Conservation (phyloP, 2,113 vertebrate species). For the Hippolais icterina region DNA sequence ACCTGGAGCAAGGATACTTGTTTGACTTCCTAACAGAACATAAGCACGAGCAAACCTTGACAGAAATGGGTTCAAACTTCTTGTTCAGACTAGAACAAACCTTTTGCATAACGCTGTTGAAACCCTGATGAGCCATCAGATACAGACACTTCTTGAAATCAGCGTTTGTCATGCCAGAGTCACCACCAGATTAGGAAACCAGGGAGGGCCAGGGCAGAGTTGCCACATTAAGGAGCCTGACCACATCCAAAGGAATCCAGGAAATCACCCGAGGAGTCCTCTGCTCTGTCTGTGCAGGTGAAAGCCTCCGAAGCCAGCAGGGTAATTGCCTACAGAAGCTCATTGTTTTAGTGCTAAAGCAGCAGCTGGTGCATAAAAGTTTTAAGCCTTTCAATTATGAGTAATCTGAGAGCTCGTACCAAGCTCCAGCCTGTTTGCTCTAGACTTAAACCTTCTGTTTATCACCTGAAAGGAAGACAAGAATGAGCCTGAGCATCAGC, state of each 20-base stretch:
- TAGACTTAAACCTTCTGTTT: slow-evolving; percentile 19
- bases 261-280: not conserved
- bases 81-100: not conserved
- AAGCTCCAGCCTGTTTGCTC: not conserved
- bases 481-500: slow-evolving; percentile 15
- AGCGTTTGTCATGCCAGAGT: not conserved
- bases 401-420: not conserved
- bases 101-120: not conserved
- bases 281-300: not conserved
- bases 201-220: not conserved
- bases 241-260: not conserved
- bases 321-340: not conserved
- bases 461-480: not conserved
- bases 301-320: not conserved
- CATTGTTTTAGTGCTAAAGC: not conserved
- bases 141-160: not conserved
- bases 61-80: not conserved
- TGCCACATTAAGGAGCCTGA: not conserved
- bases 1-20: not conserved
- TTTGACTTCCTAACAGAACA: not conserved
- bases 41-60: not conserved
- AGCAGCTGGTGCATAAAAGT: slow-evolving; percentile 7
- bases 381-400: slow-evolving; percentile 1
- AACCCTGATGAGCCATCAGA: not conserved
- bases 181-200: slow-evolving; percentile 6